Conservation (phyloP, 2,113 vertebrate genomes). For the Corapipo altera region DNA sequence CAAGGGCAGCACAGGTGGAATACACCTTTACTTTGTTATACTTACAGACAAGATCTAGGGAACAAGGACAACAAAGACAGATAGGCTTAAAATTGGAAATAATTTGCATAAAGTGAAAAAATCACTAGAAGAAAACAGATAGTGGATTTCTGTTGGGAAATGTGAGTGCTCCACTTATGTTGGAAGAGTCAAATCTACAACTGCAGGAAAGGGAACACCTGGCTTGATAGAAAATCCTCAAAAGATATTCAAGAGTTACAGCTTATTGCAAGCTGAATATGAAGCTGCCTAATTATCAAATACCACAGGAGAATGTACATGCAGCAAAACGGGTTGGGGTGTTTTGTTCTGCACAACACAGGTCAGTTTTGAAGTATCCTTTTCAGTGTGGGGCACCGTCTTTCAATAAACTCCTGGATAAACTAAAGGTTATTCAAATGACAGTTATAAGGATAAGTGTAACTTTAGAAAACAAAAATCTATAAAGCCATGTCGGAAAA, state of each 20-base stretch:
- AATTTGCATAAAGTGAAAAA: not conserved
- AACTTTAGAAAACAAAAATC: not conserved
- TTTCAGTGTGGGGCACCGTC: not conserved
- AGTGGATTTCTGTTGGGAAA: not conserved
- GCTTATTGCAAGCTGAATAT: not conserved
- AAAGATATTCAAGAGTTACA: not conserved
- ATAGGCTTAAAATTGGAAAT: not conserved
- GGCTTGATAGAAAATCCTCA: not conserved
- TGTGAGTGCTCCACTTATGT: accelerated
- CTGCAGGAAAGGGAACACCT: not conserved
- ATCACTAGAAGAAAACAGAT: not conserved
- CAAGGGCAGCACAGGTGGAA: not conserved
- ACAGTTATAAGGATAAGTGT: not conserved
- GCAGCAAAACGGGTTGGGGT: not conserved
- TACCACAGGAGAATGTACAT: not conserved
- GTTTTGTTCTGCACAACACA: not conserved
- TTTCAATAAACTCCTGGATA: not conserved
- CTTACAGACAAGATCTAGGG: not conserved
- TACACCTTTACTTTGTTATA: not conserved
- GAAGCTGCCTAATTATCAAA: not conserved
- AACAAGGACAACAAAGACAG: not conserved
- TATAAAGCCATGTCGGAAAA: not conserved
- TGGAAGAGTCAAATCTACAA: not conserved
- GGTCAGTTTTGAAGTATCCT: not conserved
- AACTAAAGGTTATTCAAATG: not conserved